Conservation (phyloP, 2,797 vertebrate genomes). For the Ibycter americanus region DNA sequence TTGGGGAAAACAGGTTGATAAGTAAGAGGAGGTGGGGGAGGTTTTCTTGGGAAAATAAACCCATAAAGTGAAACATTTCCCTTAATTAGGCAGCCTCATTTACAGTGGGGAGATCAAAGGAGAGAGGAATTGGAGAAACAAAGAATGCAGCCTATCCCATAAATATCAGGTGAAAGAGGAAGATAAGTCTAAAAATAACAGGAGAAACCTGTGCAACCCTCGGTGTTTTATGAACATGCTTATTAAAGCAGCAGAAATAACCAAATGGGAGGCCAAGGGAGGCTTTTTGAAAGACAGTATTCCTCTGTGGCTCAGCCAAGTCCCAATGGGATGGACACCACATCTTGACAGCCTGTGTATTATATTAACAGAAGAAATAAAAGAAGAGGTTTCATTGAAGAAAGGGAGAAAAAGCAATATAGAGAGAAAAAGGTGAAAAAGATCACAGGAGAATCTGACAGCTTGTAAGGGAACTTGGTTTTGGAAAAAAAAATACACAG, state of each 20-base stretch:
- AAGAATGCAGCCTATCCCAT: constrained; percentile 15
- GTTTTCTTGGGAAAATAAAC: constrained; percentile 11
- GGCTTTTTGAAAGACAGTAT: background rate
- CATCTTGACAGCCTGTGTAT: background rate
- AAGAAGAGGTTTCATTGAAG: background rate
- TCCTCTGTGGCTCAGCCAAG: constrained; percentile 23
- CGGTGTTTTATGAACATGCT: background rate
- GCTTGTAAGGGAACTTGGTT: background rate
- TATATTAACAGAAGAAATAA: background rate
- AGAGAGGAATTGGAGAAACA: constrained; percentile 21
- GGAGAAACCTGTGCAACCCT: constrained; percentile 14
- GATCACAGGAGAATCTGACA: background rate
- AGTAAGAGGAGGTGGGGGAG: constrained; percentile 45
- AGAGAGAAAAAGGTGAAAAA: background rate
- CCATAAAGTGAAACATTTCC: constrained; percentile 31
- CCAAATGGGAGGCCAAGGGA: background rate
- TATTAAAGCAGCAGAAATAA: constrained; percentile 24
- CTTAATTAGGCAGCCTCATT: constrained; percentile 34
- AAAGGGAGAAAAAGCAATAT: background rate
- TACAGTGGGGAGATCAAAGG: constrained; percentile 62
- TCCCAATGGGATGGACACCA: background rate
- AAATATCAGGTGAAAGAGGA: constrained; percentile 28
- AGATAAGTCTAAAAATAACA: constrained; percentile 56
- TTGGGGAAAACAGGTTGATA: background rate
- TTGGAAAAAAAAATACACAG: background rate